Evolutionary conservation across 2,113 vertebrate species (phyloP).

Genomic region (Neoarius graeffei): DNA sequence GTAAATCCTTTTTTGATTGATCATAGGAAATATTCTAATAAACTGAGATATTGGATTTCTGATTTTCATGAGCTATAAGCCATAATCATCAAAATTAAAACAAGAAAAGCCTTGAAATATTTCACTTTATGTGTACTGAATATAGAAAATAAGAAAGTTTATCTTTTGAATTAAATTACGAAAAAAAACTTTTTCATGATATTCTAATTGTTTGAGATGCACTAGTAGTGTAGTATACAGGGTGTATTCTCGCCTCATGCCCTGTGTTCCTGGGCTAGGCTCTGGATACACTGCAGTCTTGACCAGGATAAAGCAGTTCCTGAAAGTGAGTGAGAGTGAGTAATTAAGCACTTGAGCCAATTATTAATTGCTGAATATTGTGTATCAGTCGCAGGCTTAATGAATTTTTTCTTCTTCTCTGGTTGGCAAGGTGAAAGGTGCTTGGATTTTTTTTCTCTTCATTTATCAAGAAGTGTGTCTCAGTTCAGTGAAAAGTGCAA

Average conservation of each 20-base stretch:
- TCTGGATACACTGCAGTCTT: neutral
- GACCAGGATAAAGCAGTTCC: neutral
- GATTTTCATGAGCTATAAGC: too few relatives aligned
- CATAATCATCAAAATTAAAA: too few relatives aligned
- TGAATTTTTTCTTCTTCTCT: neutral
- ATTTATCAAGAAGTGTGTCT: neutral
- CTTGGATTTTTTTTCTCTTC: neutral
- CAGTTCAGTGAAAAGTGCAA: neutral
- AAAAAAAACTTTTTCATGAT: too few relatives aligned
- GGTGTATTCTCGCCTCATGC: neutral
- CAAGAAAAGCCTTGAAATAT: too few relatives aligned
- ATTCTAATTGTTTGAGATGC: too few relatives aligned
- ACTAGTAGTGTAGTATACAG: neutral
- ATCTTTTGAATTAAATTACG: too few relatives aligned
- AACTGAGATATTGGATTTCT: too few relatives aligned
- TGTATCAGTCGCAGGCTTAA: neutral
- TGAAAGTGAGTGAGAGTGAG: neutral
- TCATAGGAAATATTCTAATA: too few relatives aligned
- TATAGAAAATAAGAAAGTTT: too few relatives aligned
- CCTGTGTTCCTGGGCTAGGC: neutral
- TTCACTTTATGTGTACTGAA: too few relatives aligned
- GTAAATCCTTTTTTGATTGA: too few relatives aligned
- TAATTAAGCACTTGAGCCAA: neutral
- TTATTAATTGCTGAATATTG: neutral
- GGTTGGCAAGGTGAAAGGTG: neutral